Percentiles rank a stretch among this genome's conserved stretches.
Conservation (phyloP, 2,113 vertebrate genomes). For the Cheirogaleus medius region DNA sequence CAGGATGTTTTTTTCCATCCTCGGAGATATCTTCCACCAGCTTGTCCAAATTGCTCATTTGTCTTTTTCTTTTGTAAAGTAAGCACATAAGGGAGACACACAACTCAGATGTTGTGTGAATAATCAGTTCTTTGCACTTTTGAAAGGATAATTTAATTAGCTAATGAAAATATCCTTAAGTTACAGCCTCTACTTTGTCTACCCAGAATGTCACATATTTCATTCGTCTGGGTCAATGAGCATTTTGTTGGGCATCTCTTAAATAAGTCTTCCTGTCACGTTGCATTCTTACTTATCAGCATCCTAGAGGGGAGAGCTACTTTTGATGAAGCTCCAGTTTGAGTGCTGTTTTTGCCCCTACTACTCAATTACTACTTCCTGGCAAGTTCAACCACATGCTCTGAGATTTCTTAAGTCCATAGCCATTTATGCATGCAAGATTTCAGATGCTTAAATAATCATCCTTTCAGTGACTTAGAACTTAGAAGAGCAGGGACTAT, state of each 20-base stretch:
- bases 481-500: neutral
- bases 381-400: neutral
- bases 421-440: neutral
- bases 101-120: neutral
- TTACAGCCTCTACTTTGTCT: neutral
- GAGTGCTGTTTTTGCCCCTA: neutral
- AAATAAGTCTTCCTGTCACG: neutral
- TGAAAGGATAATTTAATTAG: constrained; percentile 41
- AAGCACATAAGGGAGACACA: neutral
- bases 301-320: neutral
- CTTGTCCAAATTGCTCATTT: neutral
- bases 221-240: constrained; percentile 1
- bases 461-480: constrained; percentile 24
- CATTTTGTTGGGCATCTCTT: neutral
- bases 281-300: constrained; percentile 16
- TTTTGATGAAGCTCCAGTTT: neutral
- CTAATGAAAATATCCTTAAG: neutral
- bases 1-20: neutral
- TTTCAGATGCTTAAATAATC: neutral
- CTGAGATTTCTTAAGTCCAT: neutral
- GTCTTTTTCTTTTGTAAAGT: neutral
- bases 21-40: neutral
- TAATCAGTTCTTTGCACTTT: constrained; percentile 10
- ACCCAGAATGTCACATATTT: neutral
- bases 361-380: neutral